phyloP scores from a whole-genome alignment of 2,888 invertebrate genomes.

The Scaptomyza flava region DNA sequence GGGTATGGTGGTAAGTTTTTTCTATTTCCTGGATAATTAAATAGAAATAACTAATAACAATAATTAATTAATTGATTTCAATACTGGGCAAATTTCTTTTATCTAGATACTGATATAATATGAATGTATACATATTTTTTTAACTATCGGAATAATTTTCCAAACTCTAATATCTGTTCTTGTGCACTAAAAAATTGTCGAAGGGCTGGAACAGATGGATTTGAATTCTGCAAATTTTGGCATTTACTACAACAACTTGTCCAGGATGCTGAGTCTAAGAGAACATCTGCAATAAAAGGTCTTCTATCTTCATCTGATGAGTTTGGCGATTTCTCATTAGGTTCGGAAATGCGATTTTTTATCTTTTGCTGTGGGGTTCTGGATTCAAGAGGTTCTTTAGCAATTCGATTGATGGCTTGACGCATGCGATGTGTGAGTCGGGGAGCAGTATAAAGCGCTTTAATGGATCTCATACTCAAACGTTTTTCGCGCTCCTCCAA shows the following conservation, averaged over 20 bases:
- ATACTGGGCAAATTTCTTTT: no score
- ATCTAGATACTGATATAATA: no score
- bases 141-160: no score
- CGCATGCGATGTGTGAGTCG: background rate
- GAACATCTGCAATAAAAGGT: background rate
- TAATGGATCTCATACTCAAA: background rate
- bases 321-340: background rate
- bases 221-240: background rate
- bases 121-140: no score
- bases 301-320: background rate
- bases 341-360: background rate
- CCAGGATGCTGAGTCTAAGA: slow-evolving; percentile 4
- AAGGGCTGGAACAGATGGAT: slow-evolving; percentile 11
- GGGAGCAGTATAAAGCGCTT: background rate
- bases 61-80: no score
- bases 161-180: slow-evolving; percentile 7
- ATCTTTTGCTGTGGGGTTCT: no score
- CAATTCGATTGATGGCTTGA: background rate
- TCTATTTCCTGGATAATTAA: no score
- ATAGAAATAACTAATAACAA: no score
- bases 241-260: slow-evolving; percentile 37
- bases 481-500: background rate
- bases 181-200: slow-evolving; percentile 25
- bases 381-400: background rate
- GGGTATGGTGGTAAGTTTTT: no score